Base-by-base conservation (phyloP, 1,140 invertebrate genomes). In the Delia radicum region DNA sequence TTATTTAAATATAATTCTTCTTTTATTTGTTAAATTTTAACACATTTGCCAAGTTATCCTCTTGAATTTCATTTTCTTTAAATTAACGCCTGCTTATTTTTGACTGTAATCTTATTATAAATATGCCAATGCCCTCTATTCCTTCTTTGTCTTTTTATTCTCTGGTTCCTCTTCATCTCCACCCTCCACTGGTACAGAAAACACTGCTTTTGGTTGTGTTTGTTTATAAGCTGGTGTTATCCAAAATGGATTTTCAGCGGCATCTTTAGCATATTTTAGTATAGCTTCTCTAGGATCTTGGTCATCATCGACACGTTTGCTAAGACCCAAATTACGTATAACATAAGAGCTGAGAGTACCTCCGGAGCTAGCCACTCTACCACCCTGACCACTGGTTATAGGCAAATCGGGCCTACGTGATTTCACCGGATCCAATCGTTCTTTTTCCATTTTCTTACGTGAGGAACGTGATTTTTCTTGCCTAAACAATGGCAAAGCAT, bases 291-390 rank as follows among this genome's bases (percentile, higher is more conserved):
- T 90, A 0, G 98, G 97, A 90, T 99, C 97, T 81, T 98, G 95
- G 87, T 98, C 97, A 81, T 98, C 96, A 79, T 98, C 93, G 21
- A 98, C 94, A 74, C 95, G 90, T 82, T 99, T 99, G 79, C 94
- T 95, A 2, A 97, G 87, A 0, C 97, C 98, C 26, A 99, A 89
- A 86, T 98, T 97, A 74, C 97, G 90, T 63, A 98, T 98, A 26
- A 99, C 97, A 87, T 96, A 99, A 0, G 97, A 99, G 77, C 96
- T 98, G 0, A 99, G 88, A 0, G 98, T 99, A 75, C 96, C 96
- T 29, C 98, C 98, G 0, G 96, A 96, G 0, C 95, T 94, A 0
- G 95, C 97, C 2, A 99, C 93, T 79, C 97, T 90, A n/a, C 97
- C 97, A 42, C 95, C 96, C 79, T 94, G 93, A 0, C 89, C 89